Conservation (phyloP, 2,113 vertebrate genomes). For the Leuciscus idus region DNA sequence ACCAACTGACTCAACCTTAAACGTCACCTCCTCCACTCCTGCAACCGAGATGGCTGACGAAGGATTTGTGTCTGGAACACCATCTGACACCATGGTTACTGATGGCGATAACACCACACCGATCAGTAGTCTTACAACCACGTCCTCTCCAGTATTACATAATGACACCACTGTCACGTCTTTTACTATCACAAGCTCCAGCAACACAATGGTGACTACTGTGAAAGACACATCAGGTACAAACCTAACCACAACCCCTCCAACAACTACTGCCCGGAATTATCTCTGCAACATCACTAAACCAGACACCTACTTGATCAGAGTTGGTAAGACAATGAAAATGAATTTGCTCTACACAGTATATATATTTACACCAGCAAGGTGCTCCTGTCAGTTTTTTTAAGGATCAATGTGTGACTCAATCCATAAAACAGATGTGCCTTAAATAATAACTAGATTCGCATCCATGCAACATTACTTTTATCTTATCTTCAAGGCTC, state of each 20-base stretch:
- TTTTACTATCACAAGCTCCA: conserved; percentile 58
- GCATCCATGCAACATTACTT: background rate
- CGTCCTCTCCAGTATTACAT: conserved; percentile 45
- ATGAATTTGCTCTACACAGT: background rate
- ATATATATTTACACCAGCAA: background rate
- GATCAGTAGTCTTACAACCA: conserved; percentile 53
- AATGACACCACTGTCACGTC: conserved; percentile 57
- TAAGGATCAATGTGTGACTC: background rate
- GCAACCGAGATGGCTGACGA: conserved; percentile 64
- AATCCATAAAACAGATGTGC: background rate
- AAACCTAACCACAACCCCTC: conserved; percentile 62
- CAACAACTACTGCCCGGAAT: conserved; percentile 72
- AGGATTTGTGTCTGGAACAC: conserved; percentile 60
- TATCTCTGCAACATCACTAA: conserved; percentile 85
- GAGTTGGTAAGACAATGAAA: conserved; percentile 78
- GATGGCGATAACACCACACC: conserved; percentile 52
- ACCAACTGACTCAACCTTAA: conserved; percentile 49
- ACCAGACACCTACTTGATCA: conserved; percentile 82
- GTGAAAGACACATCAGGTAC: conserved; percentile 44
- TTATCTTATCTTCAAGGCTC: background rate
- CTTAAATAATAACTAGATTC: background rate
- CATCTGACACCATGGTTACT: conserved; percentile 59
- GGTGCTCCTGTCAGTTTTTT: background rate
- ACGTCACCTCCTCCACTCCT: conserved; percentile 43
- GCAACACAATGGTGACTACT: conserved; percentile 34